Evolutionary conservation across 2,797 vertebrate species (phyloP), one percentile per base, ranked within the genome.

Genomic region (Lepus oiostolus): DNA sequence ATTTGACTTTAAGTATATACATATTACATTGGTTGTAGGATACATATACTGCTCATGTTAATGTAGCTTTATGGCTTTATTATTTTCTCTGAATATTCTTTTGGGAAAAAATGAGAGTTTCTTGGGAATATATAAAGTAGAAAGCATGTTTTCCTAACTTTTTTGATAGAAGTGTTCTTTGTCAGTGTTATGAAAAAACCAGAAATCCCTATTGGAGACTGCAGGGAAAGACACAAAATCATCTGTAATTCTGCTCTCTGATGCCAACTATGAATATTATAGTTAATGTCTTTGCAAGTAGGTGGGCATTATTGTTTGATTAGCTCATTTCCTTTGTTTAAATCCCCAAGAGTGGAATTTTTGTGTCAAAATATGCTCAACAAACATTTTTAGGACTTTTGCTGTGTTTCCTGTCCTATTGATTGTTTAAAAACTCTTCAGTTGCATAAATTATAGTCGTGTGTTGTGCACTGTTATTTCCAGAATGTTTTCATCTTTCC

Each of bases 381-480:
- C 26, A 68, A 76, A 42, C 26, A 68, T 42, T 83, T 82, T 93
- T 92, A 74, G 74, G 74, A 24, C 42, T 82, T 87, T 88, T 84
- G 50, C 42, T 68, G 4, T 63, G 85, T 71, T 7, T 68, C 85
- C 54, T 7, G 70, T 76, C 30, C 47, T 89, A 2, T 42, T 71
- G 68, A 42, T 50, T 80, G 50, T n/a, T 71, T 50, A 22, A 16
- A 54, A 60, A 42, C 12, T 60, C 4, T 58, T 72, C 28, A 12
- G 8, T 35, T 26, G 32, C 50, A 28, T 80, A 82, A 71, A n/a
- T 71, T 63, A 16, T 22, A 14, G 47, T 91, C 50, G 38, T 30
- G 0, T 74, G 17, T 82, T 68, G 71, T n/a, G 10, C 32, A 74
- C 21, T 89, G 2, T 81, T 88, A 12, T 62, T 75, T 84, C n/a